Evolutionary conservation across 2,797 vertebrate genomes (phyloP), one percentile per base, ranked within the genome.

Genomic region (Tauraco hartlaubi): DNA sequence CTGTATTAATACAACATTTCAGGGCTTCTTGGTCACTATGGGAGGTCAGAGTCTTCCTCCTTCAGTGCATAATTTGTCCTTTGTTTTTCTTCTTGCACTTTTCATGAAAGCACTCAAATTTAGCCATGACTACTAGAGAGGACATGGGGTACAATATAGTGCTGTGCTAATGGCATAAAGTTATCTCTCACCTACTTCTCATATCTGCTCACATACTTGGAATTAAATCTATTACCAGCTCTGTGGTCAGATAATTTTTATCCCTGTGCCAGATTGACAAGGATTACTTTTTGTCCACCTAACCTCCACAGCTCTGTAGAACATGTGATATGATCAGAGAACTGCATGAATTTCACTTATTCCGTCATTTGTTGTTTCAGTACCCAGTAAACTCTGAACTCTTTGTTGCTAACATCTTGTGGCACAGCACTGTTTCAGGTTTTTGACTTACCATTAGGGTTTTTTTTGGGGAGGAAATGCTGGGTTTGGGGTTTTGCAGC

Each of bases 51-150:
- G 16, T 78, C 83, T 83, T 49, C 10, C 23, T 13, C 54, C 26
- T 75, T 86, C 46, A 35, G 14, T 49, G 37, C 29, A 54, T 44
- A 76, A 62, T 68, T 86, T 83, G 37, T 61, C 35, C 25, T 76
- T 62, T 76, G 21, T 35, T 43, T 83, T 79, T 66, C 3, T 0
- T 79, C 89, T 95, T 92, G 37, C 37, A 72, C 39, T 91, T 94
- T 75, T 78, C 69, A 72, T 68, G 68, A 58, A 83, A 92, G 54
- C 51, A 31, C 44, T 92, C 85, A 52, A 90, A 75, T 92, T 90
- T 51, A 85, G 54, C 58, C 26, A 37, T 28, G 62, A 59, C 75
- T 92, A 56, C 63, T 26, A 18, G 5, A 35, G 56, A 90, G 63
- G 56, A 91, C 83, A 69, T 85, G 72, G 62, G 54, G 35, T 69